These are phyloP conservation scores for Sebastes trivittatus DNA, from an alignment of 2,797 vertebrate genomes.

Conservation along the genomic window DNA sequence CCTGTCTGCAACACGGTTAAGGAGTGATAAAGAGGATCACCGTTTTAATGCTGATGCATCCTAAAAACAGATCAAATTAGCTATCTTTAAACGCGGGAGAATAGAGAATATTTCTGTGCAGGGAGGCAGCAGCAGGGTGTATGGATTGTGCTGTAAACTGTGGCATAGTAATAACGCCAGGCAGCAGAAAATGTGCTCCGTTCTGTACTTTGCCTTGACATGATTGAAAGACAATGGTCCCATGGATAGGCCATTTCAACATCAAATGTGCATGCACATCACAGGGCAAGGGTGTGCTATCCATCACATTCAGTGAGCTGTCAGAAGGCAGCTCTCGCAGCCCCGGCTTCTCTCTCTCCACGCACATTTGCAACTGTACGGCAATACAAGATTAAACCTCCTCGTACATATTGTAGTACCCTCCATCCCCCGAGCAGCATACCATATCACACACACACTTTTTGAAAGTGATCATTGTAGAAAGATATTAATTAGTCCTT, in stretches of 20 bases:
- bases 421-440: slow-evolving; percentile 5
- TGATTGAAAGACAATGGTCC: slow-evolving; percentile 85
- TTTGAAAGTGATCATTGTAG: slow-evolving; percentile 5
- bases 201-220: slow-evolving; percentile 82
- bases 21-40: slow-evolving; percentile 20
- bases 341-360: slow-evolving; percentile 50
- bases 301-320: slow-evolving; percentile 83
- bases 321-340: slow-evolving; percentile 72
- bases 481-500: too few species aligned
- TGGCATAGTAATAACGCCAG: slow-evolving; percentile 73
- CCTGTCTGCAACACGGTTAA: slow-evolving; percentile 38
- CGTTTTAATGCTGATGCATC: slow-evolving; percentile 36
- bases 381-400: slow-evolving; percentile 69
- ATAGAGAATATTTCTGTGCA: slow-evolving; percentile 46
- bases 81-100: slow-evolving; percentile 24
- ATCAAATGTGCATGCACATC: slow-evolving; percentile 85
- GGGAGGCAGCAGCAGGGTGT: slow-evolving; percentile 3
- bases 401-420: slow-evolving; percentile 31
- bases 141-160: slow-evolving; percentile 69
- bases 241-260: slow-evolving; percentile 82
- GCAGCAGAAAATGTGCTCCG: slow-evolving; percentile 76
- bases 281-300: slow-evolving; percentile 80
- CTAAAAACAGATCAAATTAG: slow-evolving; percentile 48
- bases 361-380: slow-evolving; percentile 67
- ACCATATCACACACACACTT: slow-evolving; percentile 15